phyloP scores from a whole-genome alignment of 2,113 vertebrate genomes.

The Rhagologus leucostigma region DNA sequence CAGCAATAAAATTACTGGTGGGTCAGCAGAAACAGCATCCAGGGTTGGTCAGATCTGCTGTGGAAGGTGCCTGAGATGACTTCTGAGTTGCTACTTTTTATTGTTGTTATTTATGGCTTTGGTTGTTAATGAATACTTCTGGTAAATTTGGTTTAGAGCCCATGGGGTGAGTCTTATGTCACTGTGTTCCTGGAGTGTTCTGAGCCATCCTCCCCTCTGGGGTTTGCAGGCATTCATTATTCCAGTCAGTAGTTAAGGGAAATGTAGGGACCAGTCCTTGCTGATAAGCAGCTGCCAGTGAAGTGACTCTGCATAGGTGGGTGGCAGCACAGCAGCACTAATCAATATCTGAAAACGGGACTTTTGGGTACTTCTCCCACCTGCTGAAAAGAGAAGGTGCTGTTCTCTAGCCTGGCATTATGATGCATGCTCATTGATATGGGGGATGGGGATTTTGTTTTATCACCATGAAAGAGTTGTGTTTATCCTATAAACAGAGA shows the following conservation, averaged over 20 bases:
- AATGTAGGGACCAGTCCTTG: background rate
- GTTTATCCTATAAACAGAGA: background rate
- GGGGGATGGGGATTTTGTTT: background rate
- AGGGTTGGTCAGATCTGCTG: background rate
- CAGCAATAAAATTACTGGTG: background rate
- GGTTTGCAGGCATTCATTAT: background rate
- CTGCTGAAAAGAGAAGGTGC: background rate
- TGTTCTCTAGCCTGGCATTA: background rate
- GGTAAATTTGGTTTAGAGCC: background rate
- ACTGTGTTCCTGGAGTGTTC: background rate
- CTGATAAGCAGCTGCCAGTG: background rate
- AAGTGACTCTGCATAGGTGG: background rate
- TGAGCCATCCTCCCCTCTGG: background rate
- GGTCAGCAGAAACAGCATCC: conserved; percentile 1
- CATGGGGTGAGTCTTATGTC: background rate
- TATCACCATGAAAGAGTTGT: background rate
- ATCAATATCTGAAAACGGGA: background rate
- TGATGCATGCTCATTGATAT: background rate
- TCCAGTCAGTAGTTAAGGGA: background rate
- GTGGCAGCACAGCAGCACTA: background rate
- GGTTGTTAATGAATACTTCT: background rate
- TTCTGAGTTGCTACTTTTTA: background rate
- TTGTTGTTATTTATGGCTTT: background rate
- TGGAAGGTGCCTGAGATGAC: background rate
- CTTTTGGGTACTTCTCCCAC: background rate